Base-by-base conservation (phyloP, 1,140 invertebrate genomes). In the Drusus annulatus region DNA sequence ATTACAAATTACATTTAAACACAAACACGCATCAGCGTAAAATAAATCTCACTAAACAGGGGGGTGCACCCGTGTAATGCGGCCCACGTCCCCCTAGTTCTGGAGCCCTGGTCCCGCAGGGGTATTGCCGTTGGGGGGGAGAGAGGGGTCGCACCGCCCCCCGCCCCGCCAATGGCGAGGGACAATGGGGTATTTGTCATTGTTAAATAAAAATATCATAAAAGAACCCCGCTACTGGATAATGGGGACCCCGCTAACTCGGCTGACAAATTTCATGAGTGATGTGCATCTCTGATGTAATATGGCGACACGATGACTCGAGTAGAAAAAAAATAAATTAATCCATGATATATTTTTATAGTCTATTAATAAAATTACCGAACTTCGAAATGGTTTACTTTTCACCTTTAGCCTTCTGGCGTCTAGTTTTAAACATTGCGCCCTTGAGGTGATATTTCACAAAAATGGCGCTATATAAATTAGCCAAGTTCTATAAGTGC, bases 181-280 rank as follows among this genome's bases (percentile, higher is more conserved):
- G 28, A 56, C 50, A 77, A 77, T 60, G 75, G 45, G 45, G 21
- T 31, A 77, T 77, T 77, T 77, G 58, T 77, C 75, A 77, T 77
- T 77, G 75, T 77, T 77, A 74, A 74, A 74, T 74, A 74, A 74
- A 74, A 74, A 56, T 74, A 74, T 56, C 17, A 74, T 74, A 74
- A 74, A 74, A 15, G 52, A 15, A 56, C 50, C 69, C 69, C 17
- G 8, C 21, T 21, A 52, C 51, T 19, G 56, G 36, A 17, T 16
- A 65, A 65, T 65, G 8, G 60, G 75, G 45, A 19, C 19, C 56
- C 56, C 56, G 74, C 56, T 62, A 56, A 36, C 31, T 36, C 10
- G 45, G 60, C 23, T 65, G 75, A 77, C 75, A 77, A 77, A 77
- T 77, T 77, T 63, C 45, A 52, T 77, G 75, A 77, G 36, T 23